Conservation (phyloP, 2,113 vertebrate species). For the Podocnemis expansa region DNA sequence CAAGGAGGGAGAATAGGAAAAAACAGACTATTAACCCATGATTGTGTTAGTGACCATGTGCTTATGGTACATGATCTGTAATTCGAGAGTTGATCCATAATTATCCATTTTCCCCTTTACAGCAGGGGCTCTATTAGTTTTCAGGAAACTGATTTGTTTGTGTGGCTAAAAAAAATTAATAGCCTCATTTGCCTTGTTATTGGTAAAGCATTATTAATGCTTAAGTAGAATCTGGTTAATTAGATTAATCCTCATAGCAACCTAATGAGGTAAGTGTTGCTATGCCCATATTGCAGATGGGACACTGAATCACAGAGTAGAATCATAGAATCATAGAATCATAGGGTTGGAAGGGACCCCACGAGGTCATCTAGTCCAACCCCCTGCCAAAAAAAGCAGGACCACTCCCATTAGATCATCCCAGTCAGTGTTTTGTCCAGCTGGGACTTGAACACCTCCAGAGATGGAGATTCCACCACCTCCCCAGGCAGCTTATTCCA, state of each 20-base stretch:
- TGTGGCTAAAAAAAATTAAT: background rate
- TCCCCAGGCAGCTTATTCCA: too few species aligned
- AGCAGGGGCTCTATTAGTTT: background rate
- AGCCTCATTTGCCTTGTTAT: background rate
- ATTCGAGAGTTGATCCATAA: background rate
- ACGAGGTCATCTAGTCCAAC: too few species aligned
- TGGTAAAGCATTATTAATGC: background rate
- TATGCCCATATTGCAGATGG: rapidly evolving
- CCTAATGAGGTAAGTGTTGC: rapidly evolving
- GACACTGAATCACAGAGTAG: background rate
- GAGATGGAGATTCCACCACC: too few species aligned
- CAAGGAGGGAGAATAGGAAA: background rate
- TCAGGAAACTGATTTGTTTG: background rate
- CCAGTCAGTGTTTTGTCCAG: too few species aligned
- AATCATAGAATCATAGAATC: too few species aligned
- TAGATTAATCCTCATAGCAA: background rate
- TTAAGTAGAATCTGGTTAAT: background rate
- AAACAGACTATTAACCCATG: conserved; percentile 56
- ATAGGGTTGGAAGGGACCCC: too few species aligned
- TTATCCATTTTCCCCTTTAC: background rate
- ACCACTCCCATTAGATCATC: too few species aligned
- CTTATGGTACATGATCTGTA: background rate
- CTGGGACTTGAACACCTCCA: too few species aligned
- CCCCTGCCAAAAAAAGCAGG: too few species aligned
- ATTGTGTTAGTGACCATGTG: conserved; percentile 12